Conservation (phyloP, 2,113 vertebrate species). For the Alligator sinensis region DNA sequence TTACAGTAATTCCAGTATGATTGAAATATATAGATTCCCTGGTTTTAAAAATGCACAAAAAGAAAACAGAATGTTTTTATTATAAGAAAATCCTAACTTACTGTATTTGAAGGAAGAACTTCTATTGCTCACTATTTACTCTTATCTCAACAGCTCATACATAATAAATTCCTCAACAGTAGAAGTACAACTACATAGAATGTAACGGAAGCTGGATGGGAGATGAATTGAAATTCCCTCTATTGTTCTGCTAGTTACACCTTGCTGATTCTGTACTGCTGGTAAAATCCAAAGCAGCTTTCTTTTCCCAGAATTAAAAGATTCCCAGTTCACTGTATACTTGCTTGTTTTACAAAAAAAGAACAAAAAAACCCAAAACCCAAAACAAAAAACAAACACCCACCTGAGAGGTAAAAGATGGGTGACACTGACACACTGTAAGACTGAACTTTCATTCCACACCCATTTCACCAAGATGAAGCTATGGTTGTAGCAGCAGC, state of each 20-base stretch:
- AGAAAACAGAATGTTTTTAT: neutral
- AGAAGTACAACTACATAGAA: neutral
- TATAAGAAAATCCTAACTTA: too few relatives aligned
- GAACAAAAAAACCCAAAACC: neutral
- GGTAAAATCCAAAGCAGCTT: neutral
- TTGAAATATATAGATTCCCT: too few relatives aligned
- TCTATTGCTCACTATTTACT: neutral
- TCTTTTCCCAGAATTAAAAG: neutral
- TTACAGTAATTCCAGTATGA: too few relatives aligned
- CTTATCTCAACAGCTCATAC: neutral
- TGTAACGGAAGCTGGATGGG: fast-evolving
- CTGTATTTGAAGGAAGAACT: too few relatives aligned
- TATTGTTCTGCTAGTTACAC: neutral
- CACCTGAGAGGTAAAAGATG: neutral
- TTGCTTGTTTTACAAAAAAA: neutral
- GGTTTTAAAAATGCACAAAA: too few relatives aligned
- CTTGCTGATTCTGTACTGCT: neutral
- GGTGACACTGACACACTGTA: neutral
- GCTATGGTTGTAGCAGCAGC: neutral
- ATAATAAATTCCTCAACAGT: neutral
- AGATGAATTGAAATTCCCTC: neutral
- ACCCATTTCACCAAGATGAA: neutral
- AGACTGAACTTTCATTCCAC: neutral
- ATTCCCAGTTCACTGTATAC: too few relatives aligned
- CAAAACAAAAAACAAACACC: too few relatives aligned